A percentile compares a stretch with the other conserved stretches of the same genome.
phyloP scores from a whole-genome alignment of 2,888 invertebrate genomes.

The Philopedon plagiatum region DNA sequence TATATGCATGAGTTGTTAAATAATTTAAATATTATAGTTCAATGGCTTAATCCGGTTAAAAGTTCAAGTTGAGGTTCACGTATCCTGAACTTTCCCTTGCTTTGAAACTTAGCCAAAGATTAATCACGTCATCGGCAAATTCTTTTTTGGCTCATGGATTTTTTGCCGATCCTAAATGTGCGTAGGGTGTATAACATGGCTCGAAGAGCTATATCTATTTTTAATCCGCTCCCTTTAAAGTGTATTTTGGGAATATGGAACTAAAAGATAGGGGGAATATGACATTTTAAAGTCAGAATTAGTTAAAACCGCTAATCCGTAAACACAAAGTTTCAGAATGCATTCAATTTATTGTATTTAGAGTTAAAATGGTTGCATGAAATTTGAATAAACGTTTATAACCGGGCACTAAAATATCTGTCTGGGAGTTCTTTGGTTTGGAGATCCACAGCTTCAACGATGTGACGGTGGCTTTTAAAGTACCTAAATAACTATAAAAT shows the following conservation, averaged over 20 bases:
- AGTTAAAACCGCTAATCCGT: not conserved
- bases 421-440: too few relatives aligned
- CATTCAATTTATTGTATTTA: too few relatives aligned
- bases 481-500: too few relatives aligned
- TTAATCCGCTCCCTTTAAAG: slow-evolving; percentile 4
- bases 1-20: not conserved
- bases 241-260: slow-evolving; percentile 1
- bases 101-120: slow-evolving; percentile 10
- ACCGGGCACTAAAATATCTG: too few relatives aligned
- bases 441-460: too few relatives aligned
- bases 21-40: slow-evolving; percentile 16
- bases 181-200: not conserved
- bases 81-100: slow-evolving; percentile 1
- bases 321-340: not conserved
- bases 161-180: slow-evolving; percentile 11
- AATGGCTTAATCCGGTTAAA: slow-evolving; percentile 4
- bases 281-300: not conserved
- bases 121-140: not conserved
- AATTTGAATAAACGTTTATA: too few relatives aligned
- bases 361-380: too few relatives aligned
- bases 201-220: slow-evolving; percentile 6
- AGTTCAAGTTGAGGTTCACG: slow-evolving; percentile 18
- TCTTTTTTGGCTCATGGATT: slow-evolving; percentile 11
- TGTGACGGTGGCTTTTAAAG: too few relatives aligned
- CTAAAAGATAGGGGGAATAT: not conserved